These are phyloP conservation scores for Caiman crocodilus DNA, from an alignment of 2,797 vertebrate species.

Conservation along the genomic window DNA sequence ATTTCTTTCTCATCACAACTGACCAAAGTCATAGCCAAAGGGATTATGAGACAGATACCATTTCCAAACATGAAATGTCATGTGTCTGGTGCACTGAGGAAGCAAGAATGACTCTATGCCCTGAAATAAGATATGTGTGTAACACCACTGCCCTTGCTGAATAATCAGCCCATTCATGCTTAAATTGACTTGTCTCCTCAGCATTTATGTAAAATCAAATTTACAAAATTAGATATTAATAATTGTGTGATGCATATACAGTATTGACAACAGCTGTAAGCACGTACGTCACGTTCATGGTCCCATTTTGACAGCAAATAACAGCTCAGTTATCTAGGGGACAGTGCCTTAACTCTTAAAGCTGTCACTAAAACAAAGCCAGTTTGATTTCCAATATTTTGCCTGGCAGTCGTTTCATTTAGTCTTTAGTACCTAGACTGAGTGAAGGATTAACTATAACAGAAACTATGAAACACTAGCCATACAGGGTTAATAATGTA, in stretches of 20 bases:
- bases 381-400: conserved; percentile 60
- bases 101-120: background rate
- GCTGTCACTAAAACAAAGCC: conserved; percentile 61
- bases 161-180: conserved; percentile 37
- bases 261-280: conserved; percentile 54
- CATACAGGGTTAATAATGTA: conserved; percentile 8
- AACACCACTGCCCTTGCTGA: conserved; percentile 21
- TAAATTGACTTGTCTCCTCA: conserved; percentile 52
- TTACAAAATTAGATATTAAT: conserved; percentile 34
- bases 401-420: conserved; percentile 42
- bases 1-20: conserved; percentile 36
- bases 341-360: conserved; percentile 58
- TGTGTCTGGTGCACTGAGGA: conserved; percentile 46
- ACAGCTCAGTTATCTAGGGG: conserved; percentile 43
- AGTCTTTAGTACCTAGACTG: background rate
- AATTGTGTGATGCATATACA: conserved; percentile 58
- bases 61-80: conserved; percentile 52
- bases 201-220: conserved; percentile 20
- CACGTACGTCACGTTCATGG: conserved; percentile 45
- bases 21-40: conserved; percentile 63
- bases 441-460: conserved; percentile 5
- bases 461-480: background rate
- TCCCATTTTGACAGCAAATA: conserved; percentile 47
- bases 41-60: conserved; percentile 60
- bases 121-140: conserved; percentile 60